Conservation (phyloP, 2,113 vertebrate genomes). For the Datnioides undecimradiatus region DNA sequence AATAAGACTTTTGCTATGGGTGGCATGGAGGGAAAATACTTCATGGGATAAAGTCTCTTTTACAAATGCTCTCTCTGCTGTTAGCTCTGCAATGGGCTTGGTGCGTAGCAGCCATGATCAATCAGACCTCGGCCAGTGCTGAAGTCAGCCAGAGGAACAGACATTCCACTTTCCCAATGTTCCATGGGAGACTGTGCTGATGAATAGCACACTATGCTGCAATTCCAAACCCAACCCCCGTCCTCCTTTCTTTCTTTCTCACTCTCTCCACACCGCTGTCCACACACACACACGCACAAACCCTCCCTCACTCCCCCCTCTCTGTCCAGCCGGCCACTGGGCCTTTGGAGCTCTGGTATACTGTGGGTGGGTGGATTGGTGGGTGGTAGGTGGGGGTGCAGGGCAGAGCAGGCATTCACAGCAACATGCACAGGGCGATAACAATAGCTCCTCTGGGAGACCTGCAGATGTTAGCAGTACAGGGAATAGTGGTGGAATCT, state of each 20-base stretch:
- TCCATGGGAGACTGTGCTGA: conserved; percentile 83
- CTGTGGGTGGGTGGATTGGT: conserved; percentile 66
- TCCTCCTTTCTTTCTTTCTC: conserved; percentile 15
- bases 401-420: conserved; percentile 75
- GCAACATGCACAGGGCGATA: conserved; percentile 78
- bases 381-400: conserved; percentile 72
- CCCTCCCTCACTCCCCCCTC: conserved; percentile 34
- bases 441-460: conserved; percentile 86
- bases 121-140: conserved; percentile 79
- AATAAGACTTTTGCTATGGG: conserved; percentile 1
- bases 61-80: conserved; percentile 23
- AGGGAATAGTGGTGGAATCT: conserved; percentile 64
- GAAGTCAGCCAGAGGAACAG: conserved; percentile 82
- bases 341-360: conserved; percentile 75
- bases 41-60: conserved; percentile 23
- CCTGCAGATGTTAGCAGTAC: conserved; percentile 79
- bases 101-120: conserved; percentile 74
- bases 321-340: conserved; percentile 71
- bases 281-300: conserved; percentile 49
- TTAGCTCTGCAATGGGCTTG: conserved; percentile 37
- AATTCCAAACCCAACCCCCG: conserved; percentile 69
- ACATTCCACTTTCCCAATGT: conserved; percentile 84
- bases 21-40: neutral
- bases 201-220: conserved; percentile 79
- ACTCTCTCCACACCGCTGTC: conserved; percentile 72